These are phyloP conservation scores for Nothobranchius furzeri DNA, from an alignment of 2,113 vertebrate genomes.

Conservation along the genomic window DNA sequence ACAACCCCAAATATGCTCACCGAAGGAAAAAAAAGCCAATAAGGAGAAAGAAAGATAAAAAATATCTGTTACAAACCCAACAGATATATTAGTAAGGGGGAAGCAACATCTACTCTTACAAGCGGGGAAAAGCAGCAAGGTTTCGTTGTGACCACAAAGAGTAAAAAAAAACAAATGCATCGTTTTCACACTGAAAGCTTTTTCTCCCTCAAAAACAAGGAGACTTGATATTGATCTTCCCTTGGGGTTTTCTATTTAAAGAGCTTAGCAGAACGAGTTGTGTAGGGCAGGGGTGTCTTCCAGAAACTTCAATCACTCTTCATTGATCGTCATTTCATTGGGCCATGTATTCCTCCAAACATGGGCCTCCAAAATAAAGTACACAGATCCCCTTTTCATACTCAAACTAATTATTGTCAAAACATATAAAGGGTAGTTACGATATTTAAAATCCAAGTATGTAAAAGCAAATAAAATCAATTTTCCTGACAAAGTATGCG, in stretches of 20 bases:
- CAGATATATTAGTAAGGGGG: not conserved
- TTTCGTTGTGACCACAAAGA: not conserved
- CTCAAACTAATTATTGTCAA: not conserved
- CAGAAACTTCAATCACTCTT: constrained; percentile 57
- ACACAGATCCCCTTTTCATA: not conserved
- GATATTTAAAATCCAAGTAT: not conserved
- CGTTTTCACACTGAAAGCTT: constrained; percentile 26
- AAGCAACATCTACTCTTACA: not conserved
- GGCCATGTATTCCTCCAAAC: constrained; percentile 28
- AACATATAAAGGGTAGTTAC: not conserved
- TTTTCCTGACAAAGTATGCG: not conserved
- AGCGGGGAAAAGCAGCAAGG: not conserved
- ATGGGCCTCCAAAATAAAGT: not conserved
- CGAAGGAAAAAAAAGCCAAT: not conserved
- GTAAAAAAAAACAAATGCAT: constrained; percentile 15
- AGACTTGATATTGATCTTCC: constrained; percentile 55
- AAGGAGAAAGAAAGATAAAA: not conserved
- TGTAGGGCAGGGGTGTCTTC: constrained; percentile 16
- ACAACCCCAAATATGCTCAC: constrained; percentile 9
- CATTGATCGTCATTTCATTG: constrained; percentile 52
- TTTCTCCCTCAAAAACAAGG: constrained; percentile 49
- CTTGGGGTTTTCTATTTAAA: constrained; percentile 63
- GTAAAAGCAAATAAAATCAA: not conserved
- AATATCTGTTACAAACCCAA: constrained; percentile 7
- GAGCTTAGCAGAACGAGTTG: constrained; percentile 30